These are phyloP conservation scores for Catamblyrhynchus diadema DNA, from an alignment of 2,797 vertebrate species.

Conservation along the genomic window DNA sequence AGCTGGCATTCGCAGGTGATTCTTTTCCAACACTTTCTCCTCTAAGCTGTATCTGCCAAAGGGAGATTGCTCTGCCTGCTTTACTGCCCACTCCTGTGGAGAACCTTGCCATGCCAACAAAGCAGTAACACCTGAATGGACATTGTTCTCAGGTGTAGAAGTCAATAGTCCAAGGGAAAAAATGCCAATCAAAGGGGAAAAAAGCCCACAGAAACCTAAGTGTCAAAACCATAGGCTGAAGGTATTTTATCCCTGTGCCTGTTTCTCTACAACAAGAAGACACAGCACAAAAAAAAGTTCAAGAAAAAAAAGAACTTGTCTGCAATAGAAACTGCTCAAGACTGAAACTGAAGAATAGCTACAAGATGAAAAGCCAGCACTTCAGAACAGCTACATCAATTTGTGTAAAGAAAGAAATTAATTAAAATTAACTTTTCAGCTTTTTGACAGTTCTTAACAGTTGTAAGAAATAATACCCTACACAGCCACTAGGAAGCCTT, in stretches of 20 bases:
- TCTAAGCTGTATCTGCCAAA: background rate
- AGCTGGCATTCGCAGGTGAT: background rate
- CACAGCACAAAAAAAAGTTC: background rate
- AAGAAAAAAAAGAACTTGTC: background rate
- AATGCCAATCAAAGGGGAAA: background rate
- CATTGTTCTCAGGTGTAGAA: background rate
- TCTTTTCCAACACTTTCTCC: background rate
- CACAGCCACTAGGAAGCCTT: background rate
- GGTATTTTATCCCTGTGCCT: background rate
- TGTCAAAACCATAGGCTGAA: background rate
- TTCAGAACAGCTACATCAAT: background rate
- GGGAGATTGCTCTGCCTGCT: background rate
- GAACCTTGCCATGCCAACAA: background rate
- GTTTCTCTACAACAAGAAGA: background rate
- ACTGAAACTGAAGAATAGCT: background rate
- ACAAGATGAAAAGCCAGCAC: background rate
- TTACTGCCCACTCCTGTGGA: background rate
- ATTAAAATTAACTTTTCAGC: background rate
- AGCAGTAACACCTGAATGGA: background rate
- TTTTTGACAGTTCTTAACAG: accelerated
- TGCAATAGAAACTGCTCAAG: background rate
- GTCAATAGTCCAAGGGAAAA: background rate
- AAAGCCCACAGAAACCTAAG: background rate
- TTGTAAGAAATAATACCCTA: background rate
- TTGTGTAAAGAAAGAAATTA: background rate